Evolutionary conservation across 2,888 invertebrate genomes (phyloP), one percentile per base, ranked within the genome.

Genomic region (Microplitis manilae): DNA sequence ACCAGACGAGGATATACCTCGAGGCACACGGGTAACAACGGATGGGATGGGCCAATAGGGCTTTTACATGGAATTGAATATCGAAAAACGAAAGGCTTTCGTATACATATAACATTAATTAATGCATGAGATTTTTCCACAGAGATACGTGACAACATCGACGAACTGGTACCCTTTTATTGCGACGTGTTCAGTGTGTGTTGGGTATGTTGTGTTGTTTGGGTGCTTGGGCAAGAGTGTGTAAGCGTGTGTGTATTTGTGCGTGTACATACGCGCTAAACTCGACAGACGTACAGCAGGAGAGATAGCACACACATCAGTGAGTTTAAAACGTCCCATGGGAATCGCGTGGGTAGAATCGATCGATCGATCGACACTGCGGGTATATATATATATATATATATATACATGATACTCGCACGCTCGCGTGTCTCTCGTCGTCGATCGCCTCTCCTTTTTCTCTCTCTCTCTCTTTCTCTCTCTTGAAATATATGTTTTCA

Each of bases 341-440:
- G 77, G 77, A 77, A 77, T 77, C 69, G 75, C 78, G 75, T 78
- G 75, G 75, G 78, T 62, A 78, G 78, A 75, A 75, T 78, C 75
- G 75, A 78, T 75, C 69, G 73, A 75, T 78, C 72, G 78, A 78
- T 76, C 73, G 75, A 69, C 70, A 73, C 70, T 61, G 59, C 60
- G 67, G 50, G 61, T 68, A 67, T 30, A 30, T 30, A 30, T 30
- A 30, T 30, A n/a, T n/a, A n/a, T 64, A n/a, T 74, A 13, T 60
- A 8, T 61, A 13, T 59, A 59, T 70, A 70, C 30, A 7, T 69
- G 50, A 61, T 7, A 41, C 17, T 68, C 50, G 71, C 61, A 67
- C 70, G 75, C 69, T 72, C 69, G 74, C 75, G 75, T 71, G 73
- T 75, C 62, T 73, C 50, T 65, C 59, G 20, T 30, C 65, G 38